Conservation (phyloP, 1,140 invertebrate genomes). For the Nephotettix cincticeps region DNA sequence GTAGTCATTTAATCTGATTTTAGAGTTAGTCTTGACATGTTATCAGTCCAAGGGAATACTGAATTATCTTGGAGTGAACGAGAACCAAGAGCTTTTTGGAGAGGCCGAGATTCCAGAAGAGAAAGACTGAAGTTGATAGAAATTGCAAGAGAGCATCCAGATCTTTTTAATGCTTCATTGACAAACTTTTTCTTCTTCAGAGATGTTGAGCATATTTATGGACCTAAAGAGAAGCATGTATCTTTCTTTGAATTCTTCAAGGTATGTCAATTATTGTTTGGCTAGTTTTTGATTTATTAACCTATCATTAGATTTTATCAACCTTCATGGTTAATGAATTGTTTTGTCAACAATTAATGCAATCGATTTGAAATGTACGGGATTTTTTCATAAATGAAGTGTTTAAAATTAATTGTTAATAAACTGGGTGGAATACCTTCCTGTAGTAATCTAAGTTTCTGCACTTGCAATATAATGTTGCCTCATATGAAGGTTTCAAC, state of each 20-base stretch:
- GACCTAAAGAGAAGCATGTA: conserved; percentile 76
- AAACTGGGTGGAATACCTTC: too few species aligned
- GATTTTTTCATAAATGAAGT: too few species aligned
- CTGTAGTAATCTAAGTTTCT: too few species aligned
- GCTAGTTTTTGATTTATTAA: too few species aligned
- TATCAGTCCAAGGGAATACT: conserved; percentile 83
- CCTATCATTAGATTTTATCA: too few species aligned
- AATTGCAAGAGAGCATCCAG: conserved; percentile 71
- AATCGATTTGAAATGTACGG: too few species aligned
- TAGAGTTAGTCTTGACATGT: conserved; percentile 84
- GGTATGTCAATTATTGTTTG: conserved; percentile 63
- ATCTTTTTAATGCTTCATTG: conserved; percentile 87
- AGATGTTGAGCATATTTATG: conserved; percentile 82
- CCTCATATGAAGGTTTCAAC: too few species aligned
- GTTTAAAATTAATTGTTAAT: too few species aligned
- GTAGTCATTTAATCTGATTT: too few species aligned
- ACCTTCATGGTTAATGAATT: too few species aligned
- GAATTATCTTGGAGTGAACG: conserved; percentile 73
- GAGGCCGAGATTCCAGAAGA: conserved; percentile 85
- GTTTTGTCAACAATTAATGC: too few species aligned
- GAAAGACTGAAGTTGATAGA: conserved; percentile 82
- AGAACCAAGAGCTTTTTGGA: conserved; percentile 80
- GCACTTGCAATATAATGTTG: too few species aligned
- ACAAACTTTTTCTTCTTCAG: conserved; percentile 97
- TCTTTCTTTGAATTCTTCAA: conserved; percentile 96